A percentile compares a stretch with the other conserved stretches of the same genome.
Evolutionary conservation across 2,888 invertebrate species (phyloP).

Genomic region (Acronicta alni): DNA sequence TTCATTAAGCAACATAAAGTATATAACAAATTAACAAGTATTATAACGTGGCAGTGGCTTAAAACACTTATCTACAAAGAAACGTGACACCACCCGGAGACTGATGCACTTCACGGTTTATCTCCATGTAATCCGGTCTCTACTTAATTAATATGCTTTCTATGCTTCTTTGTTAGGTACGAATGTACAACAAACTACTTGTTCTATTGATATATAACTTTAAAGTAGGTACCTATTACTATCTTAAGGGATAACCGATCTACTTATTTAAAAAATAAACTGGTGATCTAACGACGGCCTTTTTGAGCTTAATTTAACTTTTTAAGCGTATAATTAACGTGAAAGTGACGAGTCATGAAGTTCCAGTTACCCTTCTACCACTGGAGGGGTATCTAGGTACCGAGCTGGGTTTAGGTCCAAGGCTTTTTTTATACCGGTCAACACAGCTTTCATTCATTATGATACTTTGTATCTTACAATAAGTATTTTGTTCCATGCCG

Average conservation of each 20-base stretch:
- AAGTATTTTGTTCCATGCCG: no score
- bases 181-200: background rate
- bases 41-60: no score
- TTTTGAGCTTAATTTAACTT: background rate
- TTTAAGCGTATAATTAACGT: constrained; percentile 13
- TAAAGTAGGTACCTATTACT: background rate
- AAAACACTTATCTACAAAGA: background rate
- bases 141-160: background rate
- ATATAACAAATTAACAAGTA: background rate
- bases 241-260: no score
- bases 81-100: background rate
- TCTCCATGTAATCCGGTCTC: constrained; percentile 1
- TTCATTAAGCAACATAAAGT: no score
- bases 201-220: background rate
- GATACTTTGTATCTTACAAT: no score
- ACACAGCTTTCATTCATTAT: no score
- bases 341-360: constrained; percentile 19
- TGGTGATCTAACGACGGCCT: no score
- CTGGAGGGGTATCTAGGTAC: background rate
- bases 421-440: no score
- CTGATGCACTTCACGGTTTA: constrained; percentile 1
- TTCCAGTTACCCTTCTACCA: background rate
- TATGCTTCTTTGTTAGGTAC: background rate
- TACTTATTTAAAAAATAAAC: no score
- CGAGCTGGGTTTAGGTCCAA: background rate